Percentiles rank a stretch among this genome's conserved stretches.
These are phyloP conservation scores for Hecatera dysodea DNA, from an alignment of 2,888 invertebrate species.

Conservation along the genomic window DNA sequence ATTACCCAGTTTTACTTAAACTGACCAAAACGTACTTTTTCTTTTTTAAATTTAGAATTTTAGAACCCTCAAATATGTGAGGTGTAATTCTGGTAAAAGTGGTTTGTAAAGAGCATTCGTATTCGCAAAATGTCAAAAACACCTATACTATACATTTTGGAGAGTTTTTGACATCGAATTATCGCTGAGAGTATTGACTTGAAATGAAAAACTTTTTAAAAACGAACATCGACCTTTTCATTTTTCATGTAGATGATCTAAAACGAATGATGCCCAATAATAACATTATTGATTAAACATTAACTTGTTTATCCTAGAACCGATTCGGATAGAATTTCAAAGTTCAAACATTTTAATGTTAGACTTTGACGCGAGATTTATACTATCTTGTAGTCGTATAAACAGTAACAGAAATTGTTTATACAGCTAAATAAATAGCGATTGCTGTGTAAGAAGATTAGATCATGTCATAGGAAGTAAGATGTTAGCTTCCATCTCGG, in stretches of 20 bases:
- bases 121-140: too few relatives aligned
- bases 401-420: slow-evolving; percentile 45
- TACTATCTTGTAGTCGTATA: slow-evolving; percentile 28
- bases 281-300: slow-evolving; percentile 41
- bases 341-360: slow-evolving; percentile 40
- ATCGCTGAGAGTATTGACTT: too few relatives aligned
- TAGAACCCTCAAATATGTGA: background rate
- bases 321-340: slow-evolving; percentile 43
- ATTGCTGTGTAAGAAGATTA: slow-evolving; percentile 31
- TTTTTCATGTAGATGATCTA: background rate
- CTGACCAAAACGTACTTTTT: background rate
- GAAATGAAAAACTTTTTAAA: too few relatives aligned
- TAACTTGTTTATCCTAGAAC: slow-evolving; percentile 38
- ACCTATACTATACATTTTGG: too few relatives aligned
- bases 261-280: slow-evolving; percentile 1
- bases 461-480: slow-evolving; percentile 14
- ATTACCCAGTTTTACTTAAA: background rate
- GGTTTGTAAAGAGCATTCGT: too few relatives aligned
- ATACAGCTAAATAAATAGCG: slow-evolving; percentile 44
- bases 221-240: too few relatives aligned
- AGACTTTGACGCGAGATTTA: slow-evolving; percentile 49
- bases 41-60: background rate
- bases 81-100: too few relatives aligned
- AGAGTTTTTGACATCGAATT: too few relatives aligned
- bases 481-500: slow-evolving; percentile 35